A percentile compares a stretch with the other conserved stretches of the same genome.
These are phyloP conservation scores for Prinia subflava DNA, from an alignment of 2,113 vertebrate species.

Conservation along the genomic window DNA sequence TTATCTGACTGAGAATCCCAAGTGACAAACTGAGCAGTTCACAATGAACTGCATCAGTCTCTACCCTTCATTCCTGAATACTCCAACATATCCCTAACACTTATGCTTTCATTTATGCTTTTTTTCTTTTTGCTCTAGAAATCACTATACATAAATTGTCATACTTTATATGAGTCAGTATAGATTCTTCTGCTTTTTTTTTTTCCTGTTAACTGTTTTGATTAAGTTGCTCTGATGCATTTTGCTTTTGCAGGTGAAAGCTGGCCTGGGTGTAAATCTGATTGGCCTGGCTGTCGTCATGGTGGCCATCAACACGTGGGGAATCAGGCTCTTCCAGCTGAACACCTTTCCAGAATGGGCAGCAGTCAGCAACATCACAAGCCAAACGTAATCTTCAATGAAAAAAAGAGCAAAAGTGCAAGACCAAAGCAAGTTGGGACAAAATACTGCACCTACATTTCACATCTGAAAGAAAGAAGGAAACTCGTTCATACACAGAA, in stretches of 20 bases:
- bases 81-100: not conserved
- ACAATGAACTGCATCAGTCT: not conserved
- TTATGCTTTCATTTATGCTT: not conserved
- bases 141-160: not conserved
- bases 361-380: conserved; percentile 77
- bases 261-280: conserved; percentile 93
- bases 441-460: not conserved
- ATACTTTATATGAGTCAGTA: not conserved
- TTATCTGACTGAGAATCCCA: not conserved
- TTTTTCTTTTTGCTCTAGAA: not conserved
- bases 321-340: conserved; percentile 89
- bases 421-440: not conserved
- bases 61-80: not conserved
- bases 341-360: conserved; percentile 90
- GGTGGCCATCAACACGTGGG: conserved; percentile 96
- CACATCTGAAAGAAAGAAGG: not conserved
- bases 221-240: not conserved
- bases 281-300: conserved; percentile 93
- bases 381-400: conserved; percentile 29
- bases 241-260: conserved; percentile 85
- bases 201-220: not conserved
- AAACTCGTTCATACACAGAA: not conserved
- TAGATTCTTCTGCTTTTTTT: not conserved
- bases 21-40: not conserved
- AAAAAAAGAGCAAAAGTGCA: not conserved